Evolutionary conservation across 2,888 invertebrate species (phyloP).

Genomic region (Parnassius smintheus): DNA sequence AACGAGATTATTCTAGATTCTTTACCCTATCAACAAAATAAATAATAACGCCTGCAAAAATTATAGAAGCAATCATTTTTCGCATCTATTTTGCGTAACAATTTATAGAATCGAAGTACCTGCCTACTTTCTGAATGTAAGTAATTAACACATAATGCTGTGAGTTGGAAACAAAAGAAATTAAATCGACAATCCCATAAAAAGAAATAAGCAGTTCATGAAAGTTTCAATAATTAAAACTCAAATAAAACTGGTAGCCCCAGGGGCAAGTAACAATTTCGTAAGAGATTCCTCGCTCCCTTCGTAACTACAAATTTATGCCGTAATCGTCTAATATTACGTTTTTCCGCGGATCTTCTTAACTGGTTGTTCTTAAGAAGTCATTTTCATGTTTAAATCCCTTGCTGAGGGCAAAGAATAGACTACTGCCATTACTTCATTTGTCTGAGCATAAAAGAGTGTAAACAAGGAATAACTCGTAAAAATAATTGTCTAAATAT

Average conservation of each 20-base stretch:
- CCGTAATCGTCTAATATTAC: slow-evolving; percentile 22
- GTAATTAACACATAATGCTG: slow-evolving; percentile 50
- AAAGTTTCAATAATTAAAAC: slow-evolving; percentile 80
- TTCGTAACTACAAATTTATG: slow-evolving; percentile 20
- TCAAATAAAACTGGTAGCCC: slow-evolving; percentile 71
- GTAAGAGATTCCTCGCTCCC: slow-evolving; percentile 32
- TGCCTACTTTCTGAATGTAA: slow-evolving; percentile 28
- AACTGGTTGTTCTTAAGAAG: slow-evolving; percentile 45
- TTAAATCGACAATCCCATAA: slow-evolving; percentile 78
- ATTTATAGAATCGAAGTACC: background rate
- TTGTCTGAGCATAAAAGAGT: slow-evolving; percentile 62
- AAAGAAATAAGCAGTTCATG: slow-evolving; percentile 80
- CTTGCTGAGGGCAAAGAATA: slow-evolving; percentile 62
- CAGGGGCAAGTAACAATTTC: slow-evolving; percentile 48
- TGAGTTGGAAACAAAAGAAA: slow-evolving; percentile 74
- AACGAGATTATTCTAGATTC: no score
- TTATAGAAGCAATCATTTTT: slow-evolving; percentile 45
- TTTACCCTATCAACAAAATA: background rate
- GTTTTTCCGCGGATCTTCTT: slow-evolving; percentile 43
- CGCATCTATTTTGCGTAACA: slow-evolving; percentile 31
- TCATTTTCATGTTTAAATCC: slow-evolving; percentile 57
- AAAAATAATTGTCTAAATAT: slow-evolving; percentile 56
- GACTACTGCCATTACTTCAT: slow-evolving; percentile 77
- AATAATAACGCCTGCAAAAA: slow-evolving; percentile 46
- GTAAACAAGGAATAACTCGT: slow-evolving; percentile 67